Evolutionary conservation across 2,888 invertebrate species (phyloP).

Genomic region (Beris chalybata): DNA sequence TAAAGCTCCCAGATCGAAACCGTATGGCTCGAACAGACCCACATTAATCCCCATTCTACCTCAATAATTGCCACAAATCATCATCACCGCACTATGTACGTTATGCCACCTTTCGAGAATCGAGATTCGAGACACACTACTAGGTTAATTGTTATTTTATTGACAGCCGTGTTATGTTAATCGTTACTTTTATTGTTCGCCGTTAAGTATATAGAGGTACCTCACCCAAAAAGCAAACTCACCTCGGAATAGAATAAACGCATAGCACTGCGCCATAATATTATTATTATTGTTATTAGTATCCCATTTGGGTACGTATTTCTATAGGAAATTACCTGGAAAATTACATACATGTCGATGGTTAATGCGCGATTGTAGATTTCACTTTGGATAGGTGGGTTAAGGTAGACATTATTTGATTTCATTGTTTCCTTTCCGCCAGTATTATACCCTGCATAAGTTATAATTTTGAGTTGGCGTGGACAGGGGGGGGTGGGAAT

Average conservation of each 20-base stretch:
- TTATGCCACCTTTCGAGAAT: too few species aligned
- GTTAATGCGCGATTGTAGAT: constrained; percentile 17
- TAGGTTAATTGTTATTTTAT: constrained; percentile 20
- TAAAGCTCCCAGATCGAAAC: too few species aligned
- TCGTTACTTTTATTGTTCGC: constrained; percentile 31
- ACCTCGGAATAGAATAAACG: not conserved
- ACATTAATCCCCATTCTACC: too few species aligned
- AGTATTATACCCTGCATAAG: too few species aligned
- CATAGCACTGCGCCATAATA: not conserved
- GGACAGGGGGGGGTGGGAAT: too few species aligned
- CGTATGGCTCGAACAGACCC: too few species aligned
- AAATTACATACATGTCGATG: constrained; percentile 19
- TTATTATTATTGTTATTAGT: constrained; percentile 1
- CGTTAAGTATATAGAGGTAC: not conserved
- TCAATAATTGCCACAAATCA: too few species aligned
- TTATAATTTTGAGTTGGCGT: too few species aligned
- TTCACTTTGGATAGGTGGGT: not conserved
- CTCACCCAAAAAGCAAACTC: constrained; percentile 11
- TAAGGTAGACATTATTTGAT: too few species aligned
- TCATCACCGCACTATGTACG: too few species aligned
- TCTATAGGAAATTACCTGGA: constrained; percentile 8
- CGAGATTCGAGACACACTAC: too few species aligned
- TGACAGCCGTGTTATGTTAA: constrained; percentile 36
- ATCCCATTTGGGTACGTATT: constrained; percentile 4
- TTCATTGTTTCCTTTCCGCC: too few species aligned